Conservation (phyloP, 2,797 vertebrate species). For the Lacerta agilis region DNA sequence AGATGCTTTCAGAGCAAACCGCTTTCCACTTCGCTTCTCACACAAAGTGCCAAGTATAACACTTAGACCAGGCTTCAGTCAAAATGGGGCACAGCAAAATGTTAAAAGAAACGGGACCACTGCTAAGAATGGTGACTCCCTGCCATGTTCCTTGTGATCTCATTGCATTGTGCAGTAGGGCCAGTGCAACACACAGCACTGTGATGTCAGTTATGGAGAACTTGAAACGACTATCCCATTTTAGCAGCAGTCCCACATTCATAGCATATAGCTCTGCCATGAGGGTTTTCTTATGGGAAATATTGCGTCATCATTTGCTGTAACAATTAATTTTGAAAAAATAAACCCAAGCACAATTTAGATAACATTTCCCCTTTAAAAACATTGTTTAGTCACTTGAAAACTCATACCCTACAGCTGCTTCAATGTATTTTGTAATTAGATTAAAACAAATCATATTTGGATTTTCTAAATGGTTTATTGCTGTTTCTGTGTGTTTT, state of each 20-base stretch:
- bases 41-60: background rate
- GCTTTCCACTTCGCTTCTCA: background rate
- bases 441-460: slow-evolving; percentile 32
- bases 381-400: background rate
- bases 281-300: background rate
- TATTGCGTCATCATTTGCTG: background rate
- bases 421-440: slow-evolving; percentile 13
- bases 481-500: background rate
- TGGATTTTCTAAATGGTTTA: accelerated
- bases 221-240: background rate
- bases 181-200: background rate
- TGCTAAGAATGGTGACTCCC: background rate
- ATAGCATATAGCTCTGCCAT: background rate
- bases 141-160: background rate
- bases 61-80: background rate
- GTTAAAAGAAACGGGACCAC: background rate
- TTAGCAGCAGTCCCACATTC: background rate
- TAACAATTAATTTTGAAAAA: background rate
- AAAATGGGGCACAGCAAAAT: background rate
- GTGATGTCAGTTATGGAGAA: background rate
- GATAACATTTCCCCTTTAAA: background rate
- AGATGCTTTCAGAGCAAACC: too few species aligned
- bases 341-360: background rate
- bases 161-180: background rate
- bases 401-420: background rate